Evolutionary conservation across 2,888 invertebrate genomes (phyloP), one percentile per base, ranked within the genome.

Genomic region (Lepidochitona cinerea): DNA sequence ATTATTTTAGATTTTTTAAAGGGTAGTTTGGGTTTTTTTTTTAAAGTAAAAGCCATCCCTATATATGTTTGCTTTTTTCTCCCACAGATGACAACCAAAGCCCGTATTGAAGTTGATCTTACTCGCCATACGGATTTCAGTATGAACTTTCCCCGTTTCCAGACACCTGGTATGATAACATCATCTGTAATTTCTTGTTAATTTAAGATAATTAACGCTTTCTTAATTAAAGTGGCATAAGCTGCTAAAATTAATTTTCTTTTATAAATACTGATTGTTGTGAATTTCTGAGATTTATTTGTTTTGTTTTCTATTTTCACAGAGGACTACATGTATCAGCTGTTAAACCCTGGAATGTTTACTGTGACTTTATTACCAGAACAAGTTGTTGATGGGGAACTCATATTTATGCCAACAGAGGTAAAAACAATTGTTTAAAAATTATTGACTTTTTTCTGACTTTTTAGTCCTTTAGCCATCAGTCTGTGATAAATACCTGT

Each of bases 321-420:
- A 87, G 90, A 90, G 79, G 89, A 89, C 72, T 82, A 81, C 75
- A 84, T 81, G 49, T 88, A 83, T 79, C 85, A 88, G 76, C 72
- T 85, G 53, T 71, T 85, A 75, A 88, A 89, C 71, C 89, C 89
- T 18, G 90, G 89, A 3, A 84, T 88, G 79, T 87, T 80, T 75
- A 82, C 85, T 4, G 84, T 90, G 5, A 86, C 87, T 9, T 78
- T 90, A 74, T 84, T 83, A 37, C 84, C 86, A 41, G 82, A 83
- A 66, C 88, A 90, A 72, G 78, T 78, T 32, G 80, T 90, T 18
- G 79, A 84, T 65, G 88, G 88, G 37, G 84, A 87, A 76, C 79
- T 90, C n/a, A 82, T 84, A 37, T 90, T 90, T 77, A 83, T 82
- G 76, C 90, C 90, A 68, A 83, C 85, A 23, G 89, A 90, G 86